Conservation (phyloP, 2,797 vertebrate species). For the Etheostoma nigrum region DNA sequence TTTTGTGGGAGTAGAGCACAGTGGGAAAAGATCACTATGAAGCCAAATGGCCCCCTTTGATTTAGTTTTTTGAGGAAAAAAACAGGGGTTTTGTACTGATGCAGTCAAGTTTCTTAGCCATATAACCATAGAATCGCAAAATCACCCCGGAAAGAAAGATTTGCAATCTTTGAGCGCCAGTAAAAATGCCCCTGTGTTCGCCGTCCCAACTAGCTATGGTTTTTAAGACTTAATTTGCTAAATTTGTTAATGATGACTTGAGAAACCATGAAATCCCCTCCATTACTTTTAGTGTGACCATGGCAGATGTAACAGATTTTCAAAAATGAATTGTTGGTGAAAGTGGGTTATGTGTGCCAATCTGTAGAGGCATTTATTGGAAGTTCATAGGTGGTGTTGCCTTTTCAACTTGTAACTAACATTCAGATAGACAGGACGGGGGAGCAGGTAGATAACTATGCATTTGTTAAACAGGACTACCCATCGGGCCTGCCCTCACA, state of each 20-base stretch:
- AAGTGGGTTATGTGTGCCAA: conserved; percentile 8
- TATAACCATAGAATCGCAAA: conserved; percentile 37
- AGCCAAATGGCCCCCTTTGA: conserved; percentile 40
- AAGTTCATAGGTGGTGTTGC: conserved; percentile 6
- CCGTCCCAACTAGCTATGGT: neutral
- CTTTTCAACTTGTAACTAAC: conserved; percentile 41
- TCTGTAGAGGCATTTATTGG: neutral
- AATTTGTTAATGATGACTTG: neutral
- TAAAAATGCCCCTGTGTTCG: neutral
- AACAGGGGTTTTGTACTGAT: neutral
- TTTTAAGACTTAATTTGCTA: neutral
- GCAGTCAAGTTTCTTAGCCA: neutral
- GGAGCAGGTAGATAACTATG: conserved; percentile 23
- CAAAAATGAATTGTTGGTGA: neutral
- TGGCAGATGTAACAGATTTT: neutral
- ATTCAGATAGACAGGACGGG: conserved; percentile 24
- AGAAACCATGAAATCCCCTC: neutral
- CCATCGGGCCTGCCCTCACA: conserved; percentile 7
- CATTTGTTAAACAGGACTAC: conserved; percentile 43
- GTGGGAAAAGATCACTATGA: conserved; percentile 30
- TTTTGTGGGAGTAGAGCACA: conserved; percentile 21
- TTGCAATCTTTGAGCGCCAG: neutral
- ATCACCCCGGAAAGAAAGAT: neutral
- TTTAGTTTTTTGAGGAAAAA: conserved; percentile 12
- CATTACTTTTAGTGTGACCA: conserved; percentile 9